Evolutionary conservation across 2,888 invertebrate genomes (phyloP).

Genomic region (Liopterus haemorrhoidalis): DNA sequence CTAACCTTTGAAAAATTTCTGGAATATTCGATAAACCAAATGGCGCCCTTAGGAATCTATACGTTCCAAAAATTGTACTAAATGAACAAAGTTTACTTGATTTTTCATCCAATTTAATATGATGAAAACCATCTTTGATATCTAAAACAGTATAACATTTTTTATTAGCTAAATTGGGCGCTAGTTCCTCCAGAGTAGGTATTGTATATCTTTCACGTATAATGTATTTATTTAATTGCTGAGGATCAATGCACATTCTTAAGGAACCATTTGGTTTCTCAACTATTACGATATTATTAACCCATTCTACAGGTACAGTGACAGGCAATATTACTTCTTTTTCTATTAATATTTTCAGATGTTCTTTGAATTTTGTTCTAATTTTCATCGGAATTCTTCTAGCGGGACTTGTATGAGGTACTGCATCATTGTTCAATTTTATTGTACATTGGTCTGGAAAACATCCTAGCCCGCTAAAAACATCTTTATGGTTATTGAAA

Average conservation of each 20-base stretch:
- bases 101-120: conserved; percentile 33
- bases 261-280: conserved; percentile 33
- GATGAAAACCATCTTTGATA: conserved; percentile 38
- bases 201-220: conserved; percentile 29
- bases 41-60: conserved; percentile 26
- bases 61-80: conserved; percentile 36
- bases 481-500: conserved; percentile 6
- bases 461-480: conserved; percentile 10
- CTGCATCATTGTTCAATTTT: conserved; percentile 1
- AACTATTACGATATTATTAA: conserved; percentile 32
- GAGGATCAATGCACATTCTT: conserved; percentile 35
- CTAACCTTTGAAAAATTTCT: conserved; percentile 37
- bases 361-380: not conserved
- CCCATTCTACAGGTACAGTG: conserved; percentile 25
- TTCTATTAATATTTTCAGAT: not conserved
- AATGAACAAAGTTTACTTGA: conserved; percentile 34
- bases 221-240: conserved; percentile 30
- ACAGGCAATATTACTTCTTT: conserved; percentile 21
- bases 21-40: conserved; percentile 30
- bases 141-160: conserved; percentile 32
- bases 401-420: not conserved
- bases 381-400: conserved; percentile 8
- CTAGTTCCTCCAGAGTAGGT: conserved; percentile 30
- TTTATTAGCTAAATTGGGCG: conserved; percentile 27
- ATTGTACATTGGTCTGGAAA: conserved; percentile 12